A percentile compares a stretch with the other conserved stretches of the same genome.
phyloP scores from a whole-genome alignment of 2,888 invertebrate species.

The Oxyscelio sp. region DNA sequence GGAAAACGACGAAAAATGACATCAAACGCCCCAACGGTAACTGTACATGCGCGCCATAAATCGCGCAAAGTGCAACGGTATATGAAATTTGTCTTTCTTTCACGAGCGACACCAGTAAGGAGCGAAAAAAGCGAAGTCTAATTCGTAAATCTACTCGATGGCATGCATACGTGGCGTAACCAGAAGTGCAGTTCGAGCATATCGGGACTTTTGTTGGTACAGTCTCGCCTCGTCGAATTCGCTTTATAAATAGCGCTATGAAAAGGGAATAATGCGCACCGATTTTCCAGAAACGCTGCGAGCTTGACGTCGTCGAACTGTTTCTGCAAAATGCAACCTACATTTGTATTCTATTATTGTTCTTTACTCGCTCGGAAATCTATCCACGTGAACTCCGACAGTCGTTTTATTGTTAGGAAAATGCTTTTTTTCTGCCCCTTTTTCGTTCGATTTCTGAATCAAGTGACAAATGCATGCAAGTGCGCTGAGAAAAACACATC shows the following conservation, averaged over 20 bases:
- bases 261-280: constrained; percentile 47
- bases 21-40: too few relatives aligned
- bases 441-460: background rate
- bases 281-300: constrained; percentile 33
- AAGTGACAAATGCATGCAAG: too few relatives aligned
- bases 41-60: too few relatives aligned
- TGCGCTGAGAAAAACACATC: too few relatives aligned
- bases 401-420: background rate
- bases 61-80: background rate
- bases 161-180: constrained; percentile 25
- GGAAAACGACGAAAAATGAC: too few relatives aligned
- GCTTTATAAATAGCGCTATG: constrained; percentile 59
- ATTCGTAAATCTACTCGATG: constrained; percentile 25
- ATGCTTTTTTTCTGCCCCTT: background rate
- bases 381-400: constrained; percentile 21
- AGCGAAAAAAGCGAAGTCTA: background rate
- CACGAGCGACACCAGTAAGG: background rate
- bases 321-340: constrained; percentile 43
- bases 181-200: constrained; percentile 53
- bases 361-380: constrained; percentile 43
- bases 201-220: constrained; percentile 54
- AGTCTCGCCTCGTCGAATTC: constrained; percentile 52
- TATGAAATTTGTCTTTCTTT: constrained; percentile 2
- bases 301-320: constrained; percentile 7
- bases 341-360: constrained; percentile 47